phyloP scores from a whole-genome alignment of 37 sponge, comb jelly and placozoan species.

The Halichondria panicea region DNA sequence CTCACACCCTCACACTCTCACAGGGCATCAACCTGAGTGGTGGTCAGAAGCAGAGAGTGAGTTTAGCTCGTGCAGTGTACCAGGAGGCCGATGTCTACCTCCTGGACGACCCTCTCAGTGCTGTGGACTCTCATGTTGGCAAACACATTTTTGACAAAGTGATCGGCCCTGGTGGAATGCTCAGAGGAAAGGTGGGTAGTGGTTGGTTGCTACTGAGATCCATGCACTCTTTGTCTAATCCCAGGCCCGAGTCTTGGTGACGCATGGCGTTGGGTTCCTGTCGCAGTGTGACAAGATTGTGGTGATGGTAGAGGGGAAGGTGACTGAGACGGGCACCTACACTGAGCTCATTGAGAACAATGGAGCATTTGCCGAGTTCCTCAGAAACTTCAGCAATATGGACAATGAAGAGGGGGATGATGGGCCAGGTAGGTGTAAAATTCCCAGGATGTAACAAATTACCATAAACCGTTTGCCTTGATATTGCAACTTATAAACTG shows the following conservation, averaged over 20 bases:
- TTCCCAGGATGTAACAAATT: too few species aligned
- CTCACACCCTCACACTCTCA: neutral
- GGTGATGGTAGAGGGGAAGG: constrained; percentile 73
- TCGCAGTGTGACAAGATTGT: constrained; percentile 89
- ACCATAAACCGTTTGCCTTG: too few species aligned
- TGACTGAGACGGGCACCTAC: constrained; percentile 81
- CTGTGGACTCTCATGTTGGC: constrained; percentile 98
- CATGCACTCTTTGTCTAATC: neutral
- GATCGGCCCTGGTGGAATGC: constrained; percentile 92
- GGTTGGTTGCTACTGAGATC: neutral
- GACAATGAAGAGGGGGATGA: constrained; percentile 1
- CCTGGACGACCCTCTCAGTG: constrained; percentile 95
- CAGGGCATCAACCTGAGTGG: constrained; percentile 99
- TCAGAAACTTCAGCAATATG: constrained; percentile 12
- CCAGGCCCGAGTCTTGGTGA: constrained; percentile 87
- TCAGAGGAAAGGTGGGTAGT: constrained; percentile 80
- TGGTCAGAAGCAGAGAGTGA: constrained; percentile 98
- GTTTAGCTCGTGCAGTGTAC: constrained; percentile 94
- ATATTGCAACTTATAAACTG: too few species aligned
- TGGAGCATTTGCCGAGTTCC: constrained; percentile 81
- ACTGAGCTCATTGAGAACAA: constrained; percentile 63
- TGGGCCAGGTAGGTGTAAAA: constrained; percentile 21
- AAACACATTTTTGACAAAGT: constrained; percentile 97
- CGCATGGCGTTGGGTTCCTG: constrained; percentile 84
- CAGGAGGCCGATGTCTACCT: constrained; percentile 88